Base-by-base conservation (phyloP, 1,140 invertebrate species). In the Drosophila cardini region DNA sequence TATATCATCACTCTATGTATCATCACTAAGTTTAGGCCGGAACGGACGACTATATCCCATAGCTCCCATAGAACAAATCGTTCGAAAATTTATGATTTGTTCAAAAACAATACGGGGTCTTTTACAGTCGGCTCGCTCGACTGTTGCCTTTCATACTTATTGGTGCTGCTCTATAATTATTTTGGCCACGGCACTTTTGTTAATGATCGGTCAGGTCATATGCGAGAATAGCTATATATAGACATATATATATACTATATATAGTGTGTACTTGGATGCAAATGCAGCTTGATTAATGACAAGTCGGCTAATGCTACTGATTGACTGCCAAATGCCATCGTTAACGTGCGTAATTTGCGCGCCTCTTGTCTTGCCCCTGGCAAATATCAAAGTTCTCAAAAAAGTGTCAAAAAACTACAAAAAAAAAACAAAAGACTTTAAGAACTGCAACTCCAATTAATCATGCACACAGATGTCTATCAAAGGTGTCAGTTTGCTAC, bases 211-310 rank as follows among this genome's bases (percentile, higher is more conserved):
- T 48, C 58, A 62, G 74, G 81, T 78, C 81, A 62, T 13, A 69
- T 78, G 64, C 40, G 40, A 15, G 15, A 9, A 26, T 26, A 26
- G 21, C 21, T 26, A 26, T 26, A 26, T 26, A 26, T 26, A 26
- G 1, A 26, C 2, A 26, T 21, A 21, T 21, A 21, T 3, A 26
- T 2, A 26, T 26, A 26, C 21, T 26, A 26, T 26, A 26, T 26
- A 4, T 26, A 26, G 64, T 13, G 52, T 56, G 21, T 43, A 5
- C 18, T 26, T 21, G 11, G 13, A 81, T 82, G 82, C 83, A 85
- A 85, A 82, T 86, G 78, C 75, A 79, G 71, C 63, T 76, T 82
- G 78, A 87, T 87, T 87, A 53, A 86, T 87, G 83, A 63, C 62
- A 26, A 2, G 18, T n/a, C 15, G n/a, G 11, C 57, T 36, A 69